A percentile compares a stretch with the other conserved stretches of the same genome.
Conservation (phyloP, 1,140 invertebrate genomes). For the Caerostris extrusa region DNA sequence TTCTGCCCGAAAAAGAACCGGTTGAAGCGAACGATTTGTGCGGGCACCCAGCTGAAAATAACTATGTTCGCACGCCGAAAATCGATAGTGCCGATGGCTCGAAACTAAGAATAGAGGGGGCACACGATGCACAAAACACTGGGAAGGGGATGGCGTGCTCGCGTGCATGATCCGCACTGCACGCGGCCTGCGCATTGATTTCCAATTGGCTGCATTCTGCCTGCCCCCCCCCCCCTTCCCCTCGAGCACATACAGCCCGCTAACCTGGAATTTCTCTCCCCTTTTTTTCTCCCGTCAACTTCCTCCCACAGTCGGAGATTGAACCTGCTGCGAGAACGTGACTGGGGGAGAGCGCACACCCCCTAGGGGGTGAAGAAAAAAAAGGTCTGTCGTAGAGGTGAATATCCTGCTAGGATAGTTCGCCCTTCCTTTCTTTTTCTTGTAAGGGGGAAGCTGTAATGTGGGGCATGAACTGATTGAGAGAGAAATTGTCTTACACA, state of each 20-base stretch:
- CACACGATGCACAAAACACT: constrained; percentile 9
- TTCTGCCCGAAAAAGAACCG: constrained; percentile 3
- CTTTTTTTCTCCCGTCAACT: background rate
- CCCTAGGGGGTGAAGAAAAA: constrained; percentile 14
- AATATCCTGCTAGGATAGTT: background rate
- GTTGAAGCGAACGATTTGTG: background rate
- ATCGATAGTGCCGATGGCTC: constrained; percentile 8
- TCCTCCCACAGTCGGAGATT: background rate
- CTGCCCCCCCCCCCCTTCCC: background rate
- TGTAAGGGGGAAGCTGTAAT: background rate
- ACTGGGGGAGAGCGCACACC: background rate
- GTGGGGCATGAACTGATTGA: no score
- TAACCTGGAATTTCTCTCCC: background rate
- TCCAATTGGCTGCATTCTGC: constrained; percentile 44
- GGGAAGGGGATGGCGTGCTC: constrained; percentile 50
- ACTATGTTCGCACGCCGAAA: constrained; percentile 7
- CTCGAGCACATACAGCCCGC: background rate
- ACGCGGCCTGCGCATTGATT: constrained; percentile 59
- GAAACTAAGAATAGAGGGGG: constrained; percentile 17
- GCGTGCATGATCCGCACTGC: constrained; percentile 30
- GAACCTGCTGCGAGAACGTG: background rate
- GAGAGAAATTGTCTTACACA: no score
- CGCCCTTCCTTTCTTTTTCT: background rate
- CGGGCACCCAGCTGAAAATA: background rate
- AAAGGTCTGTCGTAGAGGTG: background rate